Evolutionary conservation across 2,888 invertebrate genomes (phyloP).

Genomic region (Lithophane socia): DNA sequence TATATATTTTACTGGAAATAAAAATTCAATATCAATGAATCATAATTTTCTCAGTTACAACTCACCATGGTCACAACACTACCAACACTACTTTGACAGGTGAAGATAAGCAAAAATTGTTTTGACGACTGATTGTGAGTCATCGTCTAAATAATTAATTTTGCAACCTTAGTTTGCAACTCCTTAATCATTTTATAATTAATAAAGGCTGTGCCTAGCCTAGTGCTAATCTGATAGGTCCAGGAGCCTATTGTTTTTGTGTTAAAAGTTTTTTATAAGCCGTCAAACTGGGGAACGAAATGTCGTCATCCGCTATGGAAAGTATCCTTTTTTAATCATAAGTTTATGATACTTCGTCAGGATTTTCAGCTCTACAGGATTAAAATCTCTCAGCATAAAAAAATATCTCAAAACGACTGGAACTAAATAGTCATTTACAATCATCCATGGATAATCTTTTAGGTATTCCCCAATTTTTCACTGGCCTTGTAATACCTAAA

Average conservation of each 20-base stretch:
- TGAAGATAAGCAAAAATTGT: conserved; percentile 49
- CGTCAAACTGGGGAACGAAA: conserved; percentile 95
- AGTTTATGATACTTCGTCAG: conserved; percentile 42
- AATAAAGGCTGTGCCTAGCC: conserved; percentile 42
- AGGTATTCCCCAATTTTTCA: conserved; percentile 50
- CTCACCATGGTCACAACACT: not conserved
- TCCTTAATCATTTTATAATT: conserved; percentile 31
- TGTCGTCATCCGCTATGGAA: conserved; percentile 97
- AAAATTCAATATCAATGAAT: not conserved
- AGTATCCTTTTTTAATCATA: conserved; percentile 94
- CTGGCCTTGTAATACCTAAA: conserved; percentile 32
- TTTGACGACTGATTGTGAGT: conserved; percentile 65
- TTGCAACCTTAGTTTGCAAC: conserved; percentile 29
- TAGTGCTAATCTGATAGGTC: conserved; percentile 67
- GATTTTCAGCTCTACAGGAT: conserved; percentile 37
- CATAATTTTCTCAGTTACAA: not conserved
- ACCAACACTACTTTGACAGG: too few relatives aligned
- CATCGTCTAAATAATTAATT: conserved; percentile 60
- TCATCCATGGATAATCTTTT: conserved; percentile 53
- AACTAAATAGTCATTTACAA: not conserved
- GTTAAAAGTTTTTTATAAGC: conserved; percentile 73
- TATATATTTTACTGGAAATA: too few relatives aligned
- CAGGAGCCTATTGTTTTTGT: conserved; percentile 70
- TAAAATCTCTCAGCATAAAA: conserved; percentile 2
- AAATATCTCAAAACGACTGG: not conserved